Evolutionary conservation across 2,888 invertebrate genomes (phyloP).

Genomic region (Endotricha flammealis): DNA sequence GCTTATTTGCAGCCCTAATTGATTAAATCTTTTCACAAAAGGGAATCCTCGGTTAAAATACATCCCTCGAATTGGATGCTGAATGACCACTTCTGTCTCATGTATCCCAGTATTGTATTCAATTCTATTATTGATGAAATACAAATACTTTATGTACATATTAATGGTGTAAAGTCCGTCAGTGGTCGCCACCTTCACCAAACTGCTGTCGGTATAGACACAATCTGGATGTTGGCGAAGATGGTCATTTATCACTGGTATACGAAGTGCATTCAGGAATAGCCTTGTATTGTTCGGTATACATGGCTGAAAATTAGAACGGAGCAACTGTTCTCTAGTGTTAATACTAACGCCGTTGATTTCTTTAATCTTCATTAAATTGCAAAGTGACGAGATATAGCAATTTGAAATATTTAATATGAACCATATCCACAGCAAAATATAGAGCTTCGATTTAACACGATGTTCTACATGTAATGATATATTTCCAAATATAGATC

Average conservation of each 20-base stretch:
- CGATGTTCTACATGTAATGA: background rate
- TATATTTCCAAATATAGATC: background rate
- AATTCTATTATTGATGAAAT: background rate
- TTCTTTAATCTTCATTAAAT: background rate
- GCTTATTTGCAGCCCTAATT: background rate
- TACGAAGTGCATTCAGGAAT: background rate
- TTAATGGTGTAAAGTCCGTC: background rate
- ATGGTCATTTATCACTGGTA: background rate
- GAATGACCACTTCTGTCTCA: background rate
- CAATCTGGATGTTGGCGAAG: background rate
- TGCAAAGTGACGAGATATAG: background rate
- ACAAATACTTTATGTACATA: background rate
- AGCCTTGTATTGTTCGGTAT: background rate
- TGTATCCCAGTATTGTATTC: background rate
- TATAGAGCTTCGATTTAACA: background rate
- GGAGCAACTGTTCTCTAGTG: background rate
- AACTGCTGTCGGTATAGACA: background rate
- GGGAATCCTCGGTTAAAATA: background rate
- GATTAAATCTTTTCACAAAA: background rate
- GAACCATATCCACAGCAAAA: background rate
- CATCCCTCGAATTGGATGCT: background rate
- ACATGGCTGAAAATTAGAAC: background rate
- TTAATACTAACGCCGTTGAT: background rate
- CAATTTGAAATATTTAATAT: background rate
- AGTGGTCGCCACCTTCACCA: background rate